Conservation (phyloP, 2,113 vertebrate genomes). For the Piaya cayana region DNA sequence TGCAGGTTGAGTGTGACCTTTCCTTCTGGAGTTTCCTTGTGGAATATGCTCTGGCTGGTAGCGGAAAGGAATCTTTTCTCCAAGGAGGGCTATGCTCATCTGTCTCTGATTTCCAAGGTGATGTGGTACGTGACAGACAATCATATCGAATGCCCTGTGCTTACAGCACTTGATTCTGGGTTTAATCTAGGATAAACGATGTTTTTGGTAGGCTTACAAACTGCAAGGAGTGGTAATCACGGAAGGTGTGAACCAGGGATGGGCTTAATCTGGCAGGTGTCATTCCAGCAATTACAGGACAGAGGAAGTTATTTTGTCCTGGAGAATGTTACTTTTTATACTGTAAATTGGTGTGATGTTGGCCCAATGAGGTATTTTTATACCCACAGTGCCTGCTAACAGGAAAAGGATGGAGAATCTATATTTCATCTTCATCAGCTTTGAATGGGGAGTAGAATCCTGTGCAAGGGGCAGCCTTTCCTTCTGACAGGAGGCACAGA, state of each 20-base stretch:
- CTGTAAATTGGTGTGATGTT: not conserved
- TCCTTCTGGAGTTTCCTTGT: not conserved
- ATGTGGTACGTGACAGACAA: accelerated
- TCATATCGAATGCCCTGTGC: not conserved
- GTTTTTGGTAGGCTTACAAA: not conserved
- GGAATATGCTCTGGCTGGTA: not conserved
- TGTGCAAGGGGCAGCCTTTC: accelerated
- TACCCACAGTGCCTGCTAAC: not conserved
- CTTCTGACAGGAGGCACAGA: not conserved
- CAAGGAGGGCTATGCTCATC: not conserved
- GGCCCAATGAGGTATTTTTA: not conserved
- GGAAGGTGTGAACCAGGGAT: accelerated
- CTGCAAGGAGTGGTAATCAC: not conserved
- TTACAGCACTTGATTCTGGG: not conserved
- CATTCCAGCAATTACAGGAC: not conserved
- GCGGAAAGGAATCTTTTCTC: not conserved
- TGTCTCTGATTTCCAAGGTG: not conserved
- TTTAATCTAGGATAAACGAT: not conserved
- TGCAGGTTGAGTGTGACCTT: not conserved
- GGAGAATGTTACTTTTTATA: not conserved
- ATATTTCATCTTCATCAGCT: not conserved
- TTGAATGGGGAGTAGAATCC: not conserved
- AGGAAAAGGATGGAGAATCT: not conserved
- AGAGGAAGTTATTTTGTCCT: not conserved
- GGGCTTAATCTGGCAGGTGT: not conserved